phyloP scores from a whole-genome alignment of 2,888 invertebrate species.

The Cancer borealis region DNA sequence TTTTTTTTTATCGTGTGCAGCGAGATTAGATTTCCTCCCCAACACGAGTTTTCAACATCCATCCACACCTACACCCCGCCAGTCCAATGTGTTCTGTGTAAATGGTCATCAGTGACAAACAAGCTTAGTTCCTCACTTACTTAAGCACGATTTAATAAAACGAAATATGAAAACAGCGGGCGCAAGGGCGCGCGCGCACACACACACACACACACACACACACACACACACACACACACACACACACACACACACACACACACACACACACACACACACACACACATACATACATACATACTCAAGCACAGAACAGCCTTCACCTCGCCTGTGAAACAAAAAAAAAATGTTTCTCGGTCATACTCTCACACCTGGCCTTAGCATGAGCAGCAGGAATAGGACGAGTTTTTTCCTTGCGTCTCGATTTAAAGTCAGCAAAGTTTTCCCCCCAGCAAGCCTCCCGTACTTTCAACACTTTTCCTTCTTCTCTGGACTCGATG shows the following conservation, averaged over 20 bases:
- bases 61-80: neutral
- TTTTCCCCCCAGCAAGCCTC: slow-evolving; percentile 20
- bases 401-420: neutral
- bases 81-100: neutral
- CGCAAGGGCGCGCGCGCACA: neutral
- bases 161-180: neutral
- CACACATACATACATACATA: slow-evolving; percentile 25
- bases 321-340: slow-evolving; percentile 9
- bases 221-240: slow-evolving; percentile 42
- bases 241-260: slow-evolving; percentile 48
- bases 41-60: slow-evolving; percentile 12
- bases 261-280: slow-evolving; percentile 27
- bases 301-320: slow-evolving; percentile 15
- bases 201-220: slow-evolving; percentile 41
- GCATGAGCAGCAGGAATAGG: slow-evolving; percentile 11
- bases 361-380: neutral
- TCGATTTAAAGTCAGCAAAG: slow-evolving; percentile 3
- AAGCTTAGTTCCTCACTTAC: neutral
- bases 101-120: neutral
- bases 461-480: slow-evolving; percentile 20
- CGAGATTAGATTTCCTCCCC: neutral
- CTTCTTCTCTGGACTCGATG: neutral
- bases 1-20: neutral
- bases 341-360: slow-evolving; percentile 5
- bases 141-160: neutral